Percentiles rank a stretch among this genome's conserved stretches.
Evolutionary conservation across 2,888 invertebrate species (phyloP).

Genomic region (Lacanobia oleracea): DNA sequence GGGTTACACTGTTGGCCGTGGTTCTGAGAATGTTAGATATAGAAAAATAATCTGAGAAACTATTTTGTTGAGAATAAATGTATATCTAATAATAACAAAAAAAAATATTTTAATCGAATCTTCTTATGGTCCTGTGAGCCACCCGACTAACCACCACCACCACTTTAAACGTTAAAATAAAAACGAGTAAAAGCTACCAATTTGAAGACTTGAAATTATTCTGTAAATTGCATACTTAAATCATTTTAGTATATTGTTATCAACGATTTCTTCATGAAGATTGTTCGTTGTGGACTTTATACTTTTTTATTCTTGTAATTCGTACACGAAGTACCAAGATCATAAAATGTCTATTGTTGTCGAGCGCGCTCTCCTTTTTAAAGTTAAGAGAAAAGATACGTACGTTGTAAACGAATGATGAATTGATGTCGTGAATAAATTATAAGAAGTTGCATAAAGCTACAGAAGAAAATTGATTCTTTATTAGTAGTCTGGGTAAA

Average conservation of each 20-base stretch:
- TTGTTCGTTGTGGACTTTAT: slow-evolving; percentile 54
- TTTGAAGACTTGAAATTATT: not conserved
- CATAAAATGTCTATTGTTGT: slow-evolving; percentile 52
- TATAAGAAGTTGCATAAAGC: not conserved
- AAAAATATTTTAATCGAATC: no score
- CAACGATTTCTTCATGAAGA: slow-evolving; percentile 47
- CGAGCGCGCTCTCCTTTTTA: slow-evolving; percentile 28
- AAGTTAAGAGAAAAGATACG: slow-evolving; percentile 17
- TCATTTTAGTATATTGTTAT: slow-evolving; percentile 52
- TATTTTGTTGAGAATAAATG: no score
- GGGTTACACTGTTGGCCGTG: no score
- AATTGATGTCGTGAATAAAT: slow-evolving; percentile 19
- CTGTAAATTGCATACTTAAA: slow-evolving; percentile 29
- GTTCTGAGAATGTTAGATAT: no score
- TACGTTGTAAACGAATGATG: slow-evolving; percentile 14
- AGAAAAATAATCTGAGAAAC: no score
- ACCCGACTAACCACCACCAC: no score
- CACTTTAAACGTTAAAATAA: no score
- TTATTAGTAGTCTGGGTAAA: no score
- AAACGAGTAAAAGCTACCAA: no score
- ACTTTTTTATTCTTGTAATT: slow-evolving; percentile 58
- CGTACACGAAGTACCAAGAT: slow-evolving; percentile 46
- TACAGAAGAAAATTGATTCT: not conserved
- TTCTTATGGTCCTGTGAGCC: no score
- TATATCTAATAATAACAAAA: no score